Conservation (phyloP, 2,797 vertebrate species). For the Rhyacichthys aspro region DNA sequence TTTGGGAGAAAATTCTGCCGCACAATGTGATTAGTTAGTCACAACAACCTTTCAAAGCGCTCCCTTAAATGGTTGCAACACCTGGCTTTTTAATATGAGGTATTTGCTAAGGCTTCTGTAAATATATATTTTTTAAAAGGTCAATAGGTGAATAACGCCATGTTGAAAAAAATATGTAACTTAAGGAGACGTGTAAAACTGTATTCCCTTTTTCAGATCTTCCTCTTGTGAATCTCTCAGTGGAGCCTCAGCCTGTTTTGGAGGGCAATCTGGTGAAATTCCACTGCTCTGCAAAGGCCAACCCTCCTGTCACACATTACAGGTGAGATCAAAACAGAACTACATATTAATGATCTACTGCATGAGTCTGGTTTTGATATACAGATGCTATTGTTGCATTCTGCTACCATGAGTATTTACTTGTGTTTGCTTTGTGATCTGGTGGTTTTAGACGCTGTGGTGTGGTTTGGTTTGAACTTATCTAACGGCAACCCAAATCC, state of each 20-base stretch:
- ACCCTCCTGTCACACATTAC: conserved; percentile 94
- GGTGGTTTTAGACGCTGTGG: too few species aligned
- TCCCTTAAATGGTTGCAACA: conserved; percentile 8
- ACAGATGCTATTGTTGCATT: too few species aligned
- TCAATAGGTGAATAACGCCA: too few species aligned
- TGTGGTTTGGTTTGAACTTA: too few species aligned
- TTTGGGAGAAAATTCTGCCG: conserved; percentile 30
- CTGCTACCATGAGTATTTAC: too few species aligned
- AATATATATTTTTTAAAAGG: too few species aligned
- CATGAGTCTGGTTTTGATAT: too few species aligned
- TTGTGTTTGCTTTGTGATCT: too few species aligned
- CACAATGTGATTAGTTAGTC: conserved; percentile 48
- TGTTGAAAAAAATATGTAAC: too few species aligned
- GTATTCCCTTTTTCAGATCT: conserved; percentile 81
- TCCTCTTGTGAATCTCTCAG: conserved; percentile 93
- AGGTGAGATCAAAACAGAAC: conserved; percentile 80
- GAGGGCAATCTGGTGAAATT: conserved; percentile 95
- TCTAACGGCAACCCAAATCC: too few species aligned
- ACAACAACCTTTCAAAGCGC: conserved; percentile 23
- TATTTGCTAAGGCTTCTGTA: conserved; percentile 5
- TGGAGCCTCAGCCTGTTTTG: conserved; percentile 94
- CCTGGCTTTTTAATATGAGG: conserved; percentile 16
- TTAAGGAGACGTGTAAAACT: conserved; percentile 35
- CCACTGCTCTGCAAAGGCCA: conserved; percentile 96
- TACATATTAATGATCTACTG: neutral